phyloP scores from a whole-genome alignment of 1,140 invertebrate species.

The Leptinotarsa texana region DNA sequence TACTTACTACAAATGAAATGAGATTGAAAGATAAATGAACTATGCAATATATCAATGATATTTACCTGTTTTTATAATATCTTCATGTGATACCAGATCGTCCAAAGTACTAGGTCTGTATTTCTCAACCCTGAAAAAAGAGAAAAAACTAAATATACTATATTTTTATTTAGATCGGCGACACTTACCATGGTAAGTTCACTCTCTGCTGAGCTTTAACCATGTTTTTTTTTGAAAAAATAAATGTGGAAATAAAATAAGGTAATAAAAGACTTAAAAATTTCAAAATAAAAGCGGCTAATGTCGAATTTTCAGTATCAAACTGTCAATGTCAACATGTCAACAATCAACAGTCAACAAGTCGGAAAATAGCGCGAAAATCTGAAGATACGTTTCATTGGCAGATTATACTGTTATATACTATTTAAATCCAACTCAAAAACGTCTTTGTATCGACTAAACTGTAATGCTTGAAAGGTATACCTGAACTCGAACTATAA shows the following conservation, averaged over 20 bases:
- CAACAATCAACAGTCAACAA: no score
- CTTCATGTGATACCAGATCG: slow-evolving; percentile 95
- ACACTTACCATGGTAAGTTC: slow-evolving; percentile 44
- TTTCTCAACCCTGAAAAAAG: slow-evolving; percentile 89
- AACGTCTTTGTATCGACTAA: not conserved
- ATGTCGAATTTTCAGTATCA: no score
- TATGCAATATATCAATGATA: not conserved
- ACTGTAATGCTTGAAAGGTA: no score
- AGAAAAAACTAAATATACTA: not conserved
- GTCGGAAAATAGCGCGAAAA: no score
- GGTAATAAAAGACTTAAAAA: no score
- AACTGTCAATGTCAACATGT: no score
- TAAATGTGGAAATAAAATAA: no score
- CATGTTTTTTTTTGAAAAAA: slow-evolving; percentile 24
- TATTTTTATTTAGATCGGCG: not conserved
- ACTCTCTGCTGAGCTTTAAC: slow-evolving; percentile 31
- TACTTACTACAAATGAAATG: slow-evolving; percentile 72
- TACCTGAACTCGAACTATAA: no score
- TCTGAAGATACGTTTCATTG: no score
- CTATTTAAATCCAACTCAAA: no score
- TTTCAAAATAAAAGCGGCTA: no score
- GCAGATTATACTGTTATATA: no score
- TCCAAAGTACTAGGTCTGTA: slow-evolving; percentile 90
- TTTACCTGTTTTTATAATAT: slow-evolving; percentile 93
- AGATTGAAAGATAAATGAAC: not conserved